Conservation (phyloP, 2,888 invertebrate species). For the Orthosia incerta region DNA sequence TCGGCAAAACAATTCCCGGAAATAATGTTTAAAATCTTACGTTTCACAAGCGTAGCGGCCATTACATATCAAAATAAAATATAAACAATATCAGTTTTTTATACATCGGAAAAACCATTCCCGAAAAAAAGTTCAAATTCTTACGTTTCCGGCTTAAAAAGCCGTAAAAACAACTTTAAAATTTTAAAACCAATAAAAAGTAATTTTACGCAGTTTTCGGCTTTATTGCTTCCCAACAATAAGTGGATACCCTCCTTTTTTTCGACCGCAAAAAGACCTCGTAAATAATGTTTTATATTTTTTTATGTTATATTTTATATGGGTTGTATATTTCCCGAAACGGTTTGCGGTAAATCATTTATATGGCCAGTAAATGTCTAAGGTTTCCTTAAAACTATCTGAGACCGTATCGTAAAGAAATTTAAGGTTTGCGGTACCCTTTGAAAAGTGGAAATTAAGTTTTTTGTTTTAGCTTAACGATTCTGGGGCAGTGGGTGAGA, state of each 20-base stretch:
- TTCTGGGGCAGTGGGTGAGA: neutral
- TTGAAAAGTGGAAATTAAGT: constrained; percentile 51
- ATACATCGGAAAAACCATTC: constrained; percentile 11
- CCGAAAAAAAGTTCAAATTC: constrained; percentile 18
- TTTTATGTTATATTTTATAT: constrained; percentile 59
- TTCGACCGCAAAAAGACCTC: constrained; percentile 73
- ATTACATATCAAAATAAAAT: neutral
- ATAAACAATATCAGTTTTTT: neutral
- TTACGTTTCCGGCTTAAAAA: constrained; percentile 57
- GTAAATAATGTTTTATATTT: constrained; percentile 78
- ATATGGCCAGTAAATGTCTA: constrained; percentile 82
- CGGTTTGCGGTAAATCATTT: constrained; percentile 81
- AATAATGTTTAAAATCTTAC: constrained; percentile 20
- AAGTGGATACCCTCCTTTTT: constrained; percentile 65
- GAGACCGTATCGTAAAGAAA: constrained; percentile 39
- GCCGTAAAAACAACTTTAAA: constrained; percentile 50
- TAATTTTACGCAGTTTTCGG: constrained; percentile 59
- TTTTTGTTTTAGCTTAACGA: constrained; percentile 11
- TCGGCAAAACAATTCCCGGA: constrained; percentile 5
- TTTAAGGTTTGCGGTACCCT: constrained; percentile 45
- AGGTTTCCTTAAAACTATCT: constrained; percentile 76
- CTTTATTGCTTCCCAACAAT: constrained; percentile 70
- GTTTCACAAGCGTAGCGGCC: constrained; percentile 21
- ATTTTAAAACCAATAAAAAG: constrained; percentile 59
- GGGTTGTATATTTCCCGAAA: constrained; percentile 75